Evolutionary conservation across 1,140 invertebrate genomes (phyloP), one percentile per base, ranked within the genome.

Genomic region (Aphaenogaster floridana): DNA sequence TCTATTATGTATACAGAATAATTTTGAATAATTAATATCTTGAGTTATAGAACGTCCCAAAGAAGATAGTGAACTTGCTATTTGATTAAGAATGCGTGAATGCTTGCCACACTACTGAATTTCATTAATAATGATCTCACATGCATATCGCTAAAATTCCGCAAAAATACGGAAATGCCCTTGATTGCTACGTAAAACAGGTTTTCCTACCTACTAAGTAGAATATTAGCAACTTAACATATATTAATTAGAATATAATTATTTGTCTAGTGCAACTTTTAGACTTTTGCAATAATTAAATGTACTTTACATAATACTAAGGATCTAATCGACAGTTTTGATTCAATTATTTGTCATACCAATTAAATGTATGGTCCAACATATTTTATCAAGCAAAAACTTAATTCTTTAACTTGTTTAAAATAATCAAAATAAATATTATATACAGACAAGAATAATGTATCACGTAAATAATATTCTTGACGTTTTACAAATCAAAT

Each of bases 51-150:
- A 7, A 57, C 8, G 52, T 52, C 13, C 28, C 11, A 39, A 2
- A 57, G 4, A 57, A 39, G 8, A 74, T 13, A 11, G 9, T 52
- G n/a, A 13, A 74, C 17, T 54, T 52, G 17, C 9, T n/a, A 39
- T 42, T 34, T 0, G n/a, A 71, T 50, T 71, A 71, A 52, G 6
- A 57, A 39, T 71, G 1, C 34, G 5, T 36, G 28, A 36, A 54
- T 54, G 39, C 15, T 39, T 54, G 9, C 8, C 9, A 66, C 17
- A 42, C 28, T 15, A 39, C 2, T 50, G 28, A 71, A 57, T 21
- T 74, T 34, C n/a, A 74, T 72, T 72, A 72, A 71, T 28, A 71
- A 11, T 57, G 15, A 74, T 57, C 13, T 21, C 21, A 39, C 17
- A 21, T 57, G 2, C 0, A n/a, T 36, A 34, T 36, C 2, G 3